Evolutionary conservation across 1,140 invertebrate genomes (phyloP), one percentile per base, ranked within the genome.

Genomic region (Temnothorax nylanderi): DNA sequence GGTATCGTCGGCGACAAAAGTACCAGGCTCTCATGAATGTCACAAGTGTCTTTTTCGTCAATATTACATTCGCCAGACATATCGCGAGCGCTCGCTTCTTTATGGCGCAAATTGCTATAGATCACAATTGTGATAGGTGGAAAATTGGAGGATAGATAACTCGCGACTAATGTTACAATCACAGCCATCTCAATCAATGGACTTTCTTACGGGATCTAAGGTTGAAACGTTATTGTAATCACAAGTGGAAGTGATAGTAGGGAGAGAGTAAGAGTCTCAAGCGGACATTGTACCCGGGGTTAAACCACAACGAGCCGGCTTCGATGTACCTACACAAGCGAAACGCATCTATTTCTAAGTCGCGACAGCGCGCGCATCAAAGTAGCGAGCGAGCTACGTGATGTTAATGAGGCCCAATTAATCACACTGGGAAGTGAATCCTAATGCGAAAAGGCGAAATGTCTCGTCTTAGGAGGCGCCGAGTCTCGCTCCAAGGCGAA

Each of bases 351-450:
- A 87, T 88, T 81, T 86, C 51, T 41, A 41, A 62, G 71, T 41
- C 51, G 76, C 86, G 62, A 89, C 71, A 85, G 71, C 78, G 64
- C 82, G 54, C 60, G 84, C 62, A 67, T 82, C 67, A 41, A 54
- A 69, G 74, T 75, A 49, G 80, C 77, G 64, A 58, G 56, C 78
- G 80, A 78, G 54, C 82, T 81, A 77, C 78, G 64, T 56, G 62
- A 89, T 88, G 90, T 92, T 92, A 93, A 93, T 88, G 92, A 93
- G 92, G 32, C 21, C 49, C 86, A 74, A 93, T 93, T 92, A 93
- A 93, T 92, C 89, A 92, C 51, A 8, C 69, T 56, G 72, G 47
- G 71, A 90, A 88, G 87, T 82, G 91, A 89, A 90, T 92, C 87
- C 82, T 88, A 89, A 91, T 87, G 64, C 84, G 74, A 89, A 88